Evolutionary conservation across 2,797 vertebrate species (phyloP).

Genomic region (Oreochromis mossambicus): DNA sequence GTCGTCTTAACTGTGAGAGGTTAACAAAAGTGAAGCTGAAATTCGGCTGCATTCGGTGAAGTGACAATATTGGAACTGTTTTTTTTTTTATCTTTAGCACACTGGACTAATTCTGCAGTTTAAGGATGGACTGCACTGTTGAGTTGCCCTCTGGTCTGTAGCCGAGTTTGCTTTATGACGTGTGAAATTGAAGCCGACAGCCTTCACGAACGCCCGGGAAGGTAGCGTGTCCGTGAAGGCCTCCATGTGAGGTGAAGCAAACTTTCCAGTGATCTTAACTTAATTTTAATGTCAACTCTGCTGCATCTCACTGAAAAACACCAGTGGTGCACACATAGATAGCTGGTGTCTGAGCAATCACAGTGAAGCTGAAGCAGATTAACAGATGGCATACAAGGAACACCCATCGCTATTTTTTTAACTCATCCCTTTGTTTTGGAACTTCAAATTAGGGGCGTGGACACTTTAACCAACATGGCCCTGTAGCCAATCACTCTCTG

Average conservation of each 20-base stretch:
- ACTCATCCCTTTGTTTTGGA: not conserved
- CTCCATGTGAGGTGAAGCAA: slow-evolving; percentile 4
- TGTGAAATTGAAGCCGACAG: slow-evolving; percentile 59
- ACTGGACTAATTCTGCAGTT: slow-evolving; percentile 1
- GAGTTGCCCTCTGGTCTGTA: slow-evolving; percentile 6
- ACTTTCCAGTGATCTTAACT: not conserved
- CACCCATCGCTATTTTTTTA: not conserved
- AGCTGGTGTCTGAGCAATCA: not conserved
- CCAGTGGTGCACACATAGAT: not conserved
- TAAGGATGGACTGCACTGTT: not conserved
- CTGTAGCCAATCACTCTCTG: not conserved
- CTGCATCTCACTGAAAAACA: not conserved
- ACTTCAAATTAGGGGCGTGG: not conserved
- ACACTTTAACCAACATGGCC: not conserved
- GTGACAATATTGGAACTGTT: not conserved
- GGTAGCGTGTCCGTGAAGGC: slow-evolving; percentile 3
- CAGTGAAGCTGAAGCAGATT: not conserved
- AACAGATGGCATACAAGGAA: not conserved
- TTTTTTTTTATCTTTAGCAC: not conserved
- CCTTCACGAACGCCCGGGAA: slow-evolving; percentile 1
- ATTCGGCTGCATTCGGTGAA: not conserved
- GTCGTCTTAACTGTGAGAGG: not conserved
- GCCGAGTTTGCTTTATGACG: slow-evolving; percentile 41
- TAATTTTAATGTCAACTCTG: not conserved
- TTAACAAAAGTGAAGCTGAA: not conserved